Evolutionary conservation across 2,797 vertebrate species (phyloP), one percentile per base, ranked within the genome.

Genomic region (Eleutherodactylus coqui): DNA sequence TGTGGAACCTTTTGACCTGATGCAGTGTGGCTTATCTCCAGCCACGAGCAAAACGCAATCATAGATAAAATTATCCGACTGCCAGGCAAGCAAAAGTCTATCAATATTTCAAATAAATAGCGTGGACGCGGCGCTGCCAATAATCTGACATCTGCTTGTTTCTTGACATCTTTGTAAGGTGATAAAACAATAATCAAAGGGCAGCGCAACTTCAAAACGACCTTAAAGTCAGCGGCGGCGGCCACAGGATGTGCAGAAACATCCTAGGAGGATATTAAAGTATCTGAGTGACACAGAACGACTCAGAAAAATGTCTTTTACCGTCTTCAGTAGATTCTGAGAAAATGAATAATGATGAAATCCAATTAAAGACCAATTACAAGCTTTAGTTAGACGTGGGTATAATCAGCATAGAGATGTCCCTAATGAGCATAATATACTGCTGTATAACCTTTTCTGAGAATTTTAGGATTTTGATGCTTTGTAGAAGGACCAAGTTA

Each of bases 141-240:
- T 82, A 82, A 82, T 60, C 85, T 70, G 85, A 86, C 85, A 83
- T 86, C 72, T 72, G 36, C 51, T 82, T 82, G 27, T 77, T 70
- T 78, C 60, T 86, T 78, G 73, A 82, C 47, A 86, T 82, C 55
- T 76, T 49, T 78, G 75, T 77, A 49, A 83, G 78, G 85, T 82
- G 79, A 83, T 83, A 83, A 87, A 87, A 87, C 85, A 83, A 87
- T 72, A 78, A 87, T 87, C 62, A 87, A 83, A 82, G 47, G 47
- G 69, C 3, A 49, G 72, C n/a, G 62, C 51, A 27, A 49, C 73
- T 83, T 78, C 75, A 72, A 76, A 41, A 45, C 70, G 53, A 87
- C 75, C 85, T 73, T 55, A 36, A 73, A 83, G 80, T 70, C 85
- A 24, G 43, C 21, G 47, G 34, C 45, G 3, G 32, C 27, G 77